A percentile compares a stretch with the other conserved stretches of the same genome.
phyloP scores from a whole-genome alignment of 2,113 vertebrate genomes.

The Ameiurus melas region DNA sequence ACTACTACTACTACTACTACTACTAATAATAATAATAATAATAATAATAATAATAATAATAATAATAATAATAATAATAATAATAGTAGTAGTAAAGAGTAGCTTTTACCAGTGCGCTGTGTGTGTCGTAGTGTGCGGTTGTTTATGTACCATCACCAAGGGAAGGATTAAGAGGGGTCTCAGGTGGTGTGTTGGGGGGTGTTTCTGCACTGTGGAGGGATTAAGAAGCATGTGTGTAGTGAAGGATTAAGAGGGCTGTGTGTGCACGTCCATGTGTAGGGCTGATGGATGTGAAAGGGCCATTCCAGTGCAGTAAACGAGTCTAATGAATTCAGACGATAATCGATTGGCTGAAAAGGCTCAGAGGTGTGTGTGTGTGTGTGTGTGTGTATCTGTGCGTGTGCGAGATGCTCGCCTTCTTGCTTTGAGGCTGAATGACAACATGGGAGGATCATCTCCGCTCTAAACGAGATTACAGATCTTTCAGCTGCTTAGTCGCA shows the following conservation, averaged over 20 bases:
- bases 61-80: no score
- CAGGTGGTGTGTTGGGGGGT: not conserved
- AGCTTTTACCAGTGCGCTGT: not conserved
- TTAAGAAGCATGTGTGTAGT: not conserved
- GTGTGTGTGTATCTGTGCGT: slow-evolving; percentile 52
- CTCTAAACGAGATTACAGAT: slow-evolving; percentile 99
- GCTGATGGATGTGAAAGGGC: slow-evolving; percentile 77
- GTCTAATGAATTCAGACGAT: slow-evolving; percentile 95
- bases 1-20: no score
- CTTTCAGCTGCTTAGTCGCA: slow-evolving; percentile 97
- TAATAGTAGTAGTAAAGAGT: not conserved
- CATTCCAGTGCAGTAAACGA: slow-evolving; percentile 81
- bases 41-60: not conserved
- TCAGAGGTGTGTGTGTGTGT: slow-evolving; percentile 55
- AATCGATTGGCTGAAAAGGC: slow-evolving; percentile 95
- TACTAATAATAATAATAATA: not conserved
- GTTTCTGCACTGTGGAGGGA: not conserved
- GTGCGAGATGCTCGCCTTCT: slow-evolving; percentile 72
- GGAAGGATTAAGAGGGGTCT: slow-evolving; percentile 2
- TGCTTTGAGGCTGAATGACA: slow-evolving; percentile 75
- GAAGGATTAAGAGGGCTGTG: not conserved
- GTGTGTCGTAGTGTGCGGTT: slow-evolving; percentile 38
- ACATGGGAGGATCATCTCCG: slow-evolving; percentile 96
- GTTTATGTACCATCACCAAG: slow-evolving; percentile 68
- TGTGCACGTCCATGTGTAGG: slow-evolving; percentile 61